Percentiles rank a stretch among this genome's conserved stretches.
Evolutionary conservation across 2,113 vertebrate species (phyloP).

Genomic region (Ammospiza caudacuta): DNA sequence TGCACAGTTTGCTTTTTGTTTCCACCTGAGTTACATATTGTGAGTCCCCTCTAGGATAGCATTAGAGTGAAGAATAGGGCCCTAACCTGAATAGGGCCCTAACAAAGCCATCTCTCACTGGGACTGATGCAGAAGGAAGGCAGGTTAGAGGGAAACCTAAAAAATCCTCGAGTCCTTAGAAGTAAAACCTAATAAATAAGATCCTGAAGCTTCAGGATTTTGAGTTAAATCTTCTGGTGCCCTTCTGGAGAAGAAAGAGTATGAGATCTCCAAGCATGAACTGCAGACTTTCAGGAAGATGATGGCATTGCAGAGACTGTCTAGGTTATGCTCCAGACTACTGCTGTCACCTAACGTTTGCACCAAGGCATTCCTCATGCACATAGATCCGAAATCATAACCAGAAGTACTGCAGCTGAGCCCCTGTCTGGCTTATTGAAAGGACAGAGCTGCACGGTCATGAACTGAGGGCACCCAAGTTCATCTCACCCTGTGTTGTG

Average conservation of each 20-base stretch:
- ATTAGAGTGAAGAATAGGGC: not conserved
- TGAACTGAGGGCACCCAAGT: not conserved
- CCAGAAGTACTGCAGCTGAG: not conserved
- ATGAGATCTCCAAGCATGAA: not conserved
- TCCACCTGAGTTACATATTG: not conserved
- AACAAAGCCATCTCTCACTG: not conserved
- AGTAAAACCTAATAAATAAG: not conserved
- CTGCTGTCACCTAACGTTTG: rapidly evolving
- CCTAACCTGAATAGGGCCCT: not conserved
- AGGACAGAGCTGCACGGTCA: rapidly evolving
- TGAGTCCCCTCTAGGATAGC: too few species aligned
- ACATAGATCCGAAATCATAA: rapidly evolving
- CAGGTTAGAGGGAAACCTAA: not conserved
- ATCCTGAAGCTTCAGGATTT: not conserved
- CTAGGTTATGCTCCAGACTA: not conserved
- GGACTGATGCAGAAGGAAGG: not conserved
- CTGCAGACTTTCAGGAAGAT: not conserved
- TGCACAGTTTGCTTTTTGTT: not conserved
- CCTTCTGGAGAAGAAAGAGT: not conserved
- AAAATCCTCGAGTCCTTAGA: not conserved
- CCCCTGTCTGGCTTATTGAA: not conserved
- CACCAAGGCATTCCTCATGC: not conserved
- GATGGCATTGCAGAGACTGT: not conserved
- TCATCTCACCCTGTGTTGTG: rapidly evolving
- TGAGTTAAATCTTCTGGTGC: not conserved